phyloP scores from a whole-genome alignment of 1,140 invertebrate species.

The Micrasema minimum region DNA sequence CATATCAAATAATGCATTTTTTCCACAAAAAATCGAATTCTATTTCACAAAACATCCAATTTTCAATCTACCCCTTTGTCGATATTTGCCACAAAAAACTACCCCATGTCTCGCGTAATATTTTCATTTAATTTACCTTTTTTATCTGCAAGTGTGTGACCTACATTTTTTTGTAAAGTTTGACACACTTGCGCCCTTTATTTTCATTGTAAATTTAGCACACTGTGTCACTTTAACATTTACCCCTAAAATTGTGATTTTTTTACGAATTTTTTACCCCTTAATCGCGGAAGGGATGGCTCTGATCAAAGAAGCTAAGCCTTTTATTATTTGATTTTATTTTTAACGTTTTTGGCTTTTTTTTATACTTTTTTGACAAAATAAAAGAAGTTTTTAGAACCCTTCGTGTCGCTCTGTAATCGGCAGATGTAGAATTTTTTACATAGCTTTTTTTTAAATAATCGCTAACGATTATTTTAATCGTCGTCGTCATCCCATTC shows the following conservation, averaged over 20 bases:
- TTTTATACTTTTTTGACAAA: background rate
- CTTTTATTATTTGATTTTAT: conserved; percentile 13
- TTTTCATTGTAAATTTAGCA: conserved; percentile 18
- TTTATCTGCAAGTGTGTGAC: conserved; percentile 14
- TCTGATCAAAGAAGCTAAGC: background rate
- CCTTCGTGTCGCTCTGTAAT: background rate
- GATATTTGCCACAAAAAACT: background rate
- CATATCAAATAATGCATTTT: no score
- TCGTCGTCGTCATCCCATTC: no score
- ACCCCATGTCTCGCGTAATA: background rate
- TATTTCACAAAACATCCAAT: no score
- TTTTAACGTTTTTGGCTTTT: conserved; percentile 1
- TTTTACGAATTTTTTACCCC: background rate
- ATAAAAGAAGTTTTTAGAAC: background rate
- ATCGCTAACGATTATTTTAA: no score
- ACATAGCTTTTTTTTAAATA: no score
- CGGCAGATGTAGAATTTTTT: conserved; percentile 1
- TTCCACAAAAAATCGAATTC: no score
- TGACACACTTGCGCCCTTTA: conserved; percentile 17
- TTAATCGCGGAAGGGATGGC: background rate
- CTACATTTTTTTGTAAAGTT: background rate
- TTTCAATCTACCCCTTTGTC: no score
- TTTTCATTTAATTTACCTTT: conserved; percentile 5
- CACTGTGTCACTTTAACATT: background rate
- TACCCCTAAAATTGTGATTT: background rate